Evolutionary conservation across 2,888 invertebrate genomes (phyloP), one percentile per base, ranked within the genome.

Genomic region (Chouioia cunea): DNA sequence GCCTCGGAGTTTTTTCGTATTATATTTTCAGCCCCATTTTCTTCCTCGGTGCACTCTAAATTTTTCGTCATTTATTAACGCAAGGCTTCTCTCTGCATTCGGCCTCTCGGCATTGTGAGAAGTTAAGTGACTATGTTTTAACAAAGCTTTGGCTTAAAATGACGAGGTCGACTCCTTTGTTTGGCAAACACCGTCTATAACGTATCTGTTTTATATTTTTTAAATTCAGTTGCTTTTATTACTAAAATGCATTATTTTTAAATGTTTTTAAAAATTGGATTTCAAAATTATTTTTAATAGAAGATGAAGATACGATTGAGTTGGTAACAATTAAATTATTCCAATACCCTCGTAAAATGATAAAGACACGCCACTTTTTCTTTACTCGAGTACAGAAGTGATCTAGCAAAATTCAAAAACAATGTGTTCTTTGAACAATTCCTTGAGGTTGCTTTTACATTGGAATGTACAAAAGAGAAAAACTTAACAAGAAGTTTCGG

Each of bases 351-450:
- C 53, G 22, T 4, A 10, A 23, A 18, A 22, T 18, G 27, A 16
- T 12, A 27, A 43, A 54, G 46, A 56, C 44, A 0, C 15, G 18
- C 54, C 12, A 14, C 22, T 22, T 16, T 2, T 20, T 4, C 10
- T 20, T 46, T 58, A 46, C 23, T 43, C 14, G 56, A 46, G 36
- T 23, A 50, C 47, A 43, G 36, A 52, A 36, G 36, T 52, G 20
- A 22, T 1, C 20, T 22, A 14, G 53, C 23, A 50, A 12, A 44
- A 44, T 22, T 43, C 15, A 62, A 68, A 68, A 63, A 68, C 68
- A 62, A 56, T 47, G 66, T 59, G 65, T 23, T 48, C 66, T 66
- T 59, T 66, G 66, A 57, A 59, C 59, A 52, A 59, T 66, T 59
- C 53, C 46, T 58, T 12, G 57, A 65, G 50, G 57, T 52, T 50